Conservation (phyloP, 2,113 vertebrate species). For the Dolichallabes microphthalmus region DNA sequence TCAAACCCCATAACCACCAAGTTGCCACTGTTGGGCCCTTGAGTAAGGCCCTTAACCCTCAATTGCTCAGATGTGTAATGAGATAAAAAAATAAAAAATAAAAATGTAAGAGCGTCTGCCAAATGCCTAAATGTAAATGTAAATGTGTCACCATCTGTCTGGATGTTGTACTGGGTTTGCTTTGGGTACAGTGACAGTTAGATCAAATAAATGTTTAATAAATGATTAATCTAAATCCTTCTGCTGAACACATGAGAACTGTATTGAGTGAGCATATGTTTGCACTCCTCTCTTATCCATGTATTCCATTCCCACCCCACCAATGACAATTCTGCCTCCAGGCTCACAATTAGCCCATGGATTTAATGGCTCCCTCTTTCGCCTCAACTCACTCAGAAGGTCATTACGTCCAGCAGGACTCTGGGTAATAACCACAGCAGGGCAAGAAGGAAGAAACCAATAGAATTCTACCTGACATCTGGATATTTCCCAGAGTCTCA, state of each 20-base stretch:
- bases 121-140: no score
- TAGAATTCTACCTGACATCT: neutral
- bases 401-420: slow-evolving; percentile 41
- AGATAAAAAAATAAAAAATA: no score
- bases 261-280: slow-evolving; percentile 11
- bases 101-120: no score
- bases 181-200: neutral
- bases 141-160: neutral
- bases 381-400: slow-evolving; percentile 71
- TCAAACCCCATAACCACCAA: no score
- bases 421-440: neutral
- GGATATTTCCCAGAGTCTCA: neutral
- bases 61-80: no score
- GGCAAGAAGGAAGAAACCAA: neutral
- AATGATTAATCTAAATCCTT: neutral
- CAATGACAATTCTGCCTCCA: slow-evolving; percentile 62
- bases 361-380: slow-evolving; percentile 67
- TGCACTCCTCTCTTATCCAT: neutral
- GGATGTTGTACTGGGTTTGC: neutral
- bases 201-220: neutral
- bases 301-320: slow-evolving; percentile 45
- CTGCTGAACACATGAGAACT: slow-evolving; percentile 2
- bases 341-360: slow-evolving; percentile 66
- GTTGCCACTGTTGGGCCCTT: no score
- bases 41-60: no score